Base-by-base conservation (phyloP, 2,888 invertebrate genomes). In the Augiades crinisus region DNA sequence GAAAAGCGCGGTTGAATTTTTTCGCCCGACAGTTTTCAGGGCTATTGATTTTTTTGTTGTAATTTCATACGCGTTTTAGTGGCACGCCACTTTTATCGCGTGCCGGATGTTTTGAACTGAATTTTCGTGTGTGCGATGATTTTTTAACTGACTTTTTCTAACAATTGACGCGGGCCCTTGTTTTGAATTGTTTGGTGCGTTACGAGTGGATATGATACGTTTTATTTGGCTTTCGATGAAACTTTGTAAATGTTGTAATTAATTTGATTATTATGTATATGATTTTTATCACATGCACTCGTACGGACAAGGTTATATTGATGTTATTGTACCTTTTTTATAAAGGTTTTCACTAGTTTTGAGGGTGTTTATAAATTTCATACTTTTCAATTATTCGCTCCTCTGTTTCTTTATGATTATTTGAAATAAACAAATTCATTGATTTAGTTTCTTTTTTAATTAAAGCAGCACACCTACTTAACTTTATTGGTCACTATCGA, bases 1-100 rank as follows among this genome's bases (percentile, higher is more conserved):
- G 76, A 72, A 78, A 83, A 83, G 81, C 74, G 65, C 73, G 75
- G 71, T 72, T 70, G 66, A 75, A 69, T 68, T 78, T 82, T 83
- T 81, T 78, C 57, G 68, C 64, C 63, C 69, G 64, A 62, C 72
- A 65, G 58, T 74, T 81, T 81, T 81, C 78, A 73, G 72, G 75
- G 72, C 75, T 79, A 78, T 75, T 71, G 72, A 65, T 70, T 68
- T 64, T 75, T 73, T 74, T 68, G 70, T 74, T 68, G 72, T 62
- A 65, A 65, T 68, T 72, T 72, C 67, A 66, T 71, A 69, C 64
- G 61, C 66, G 60, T 58, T 61, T 56, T 58, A 56, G 61, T 56
- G 54, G 55, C 47, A 58, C 37, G 54, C 52, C 45, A 44, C 51
- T 57, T 59, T 61, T 54, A 57, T 57, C 54, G 52, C 43, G 34